These are phyloP conservation scores for Papilio glaucus DNA, from an alignment of 1,140 invertebrate species.

Conservation along the genomic window DNA sequence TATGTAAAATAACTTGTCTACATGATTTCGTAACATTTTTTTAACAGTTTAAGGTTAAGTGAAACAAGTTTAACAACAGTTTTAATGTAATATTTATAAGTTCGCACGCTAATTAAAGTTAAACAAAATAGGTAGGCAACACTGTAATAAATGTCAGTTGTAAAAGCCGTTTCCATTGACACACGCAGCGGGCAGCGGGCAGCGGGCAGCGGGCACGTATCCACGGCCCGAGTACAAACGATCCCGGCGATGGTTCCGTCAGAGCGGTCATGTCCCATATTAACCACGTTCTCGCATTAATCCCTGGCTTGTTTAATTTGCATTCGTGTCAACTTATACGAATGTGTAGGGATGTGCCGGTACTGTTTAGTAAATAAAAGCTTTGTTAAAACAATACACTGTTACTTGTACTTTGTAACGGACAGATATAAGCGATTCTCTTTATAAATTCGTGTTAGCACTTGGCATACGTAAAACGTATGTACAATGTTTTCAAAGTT, in stretches of 20 bases:
- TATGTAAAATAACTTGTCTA: neutral
- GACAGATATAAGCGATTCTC: too few relatives aligned
- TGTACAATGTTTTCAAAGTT: too few relatives aligned
- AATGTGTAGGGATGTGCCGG: constrained; percentile 1
- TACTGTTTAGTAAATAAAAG: neutral
- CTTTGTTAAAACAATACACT: neutral
- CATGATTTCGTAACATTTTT: neutral
- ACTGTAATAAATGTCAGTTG: constrained; percentile 10
- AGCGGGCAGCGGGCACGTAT: constrained; percentile 5
- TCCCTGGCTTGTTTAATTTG: constrained; percentile 21
- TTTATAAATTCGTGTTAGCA: too few relatives aligned
- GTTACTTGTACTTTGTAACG: neutral
- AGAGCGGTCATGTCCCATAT: constrained; percentile 5
- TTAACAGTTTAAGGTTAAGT: neutral
- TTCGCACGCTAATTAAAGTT: constrained; percentile 2
- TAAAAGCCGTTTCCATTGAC: constrained; percentile 23
- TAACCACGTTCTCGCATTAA: constrained; percentile 17
- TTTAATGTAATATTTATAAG: neutral
- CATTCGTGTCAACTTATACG: constrained; percentile 5
- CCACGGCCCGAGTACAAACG: neutral
- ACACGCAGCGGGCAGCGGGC: constrained; percentile 2
- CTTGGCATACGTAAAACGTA: too few relatives aligned
- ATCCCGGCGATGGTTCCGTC: constrained; percentile 1
- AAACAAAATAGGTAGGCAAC: constrained; percentile 10
- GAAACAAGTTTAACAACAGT: neutral